Evolutionary conservation across 2,113 vertebrate genomes (phyloP).

Genomic region (Falcunculus frontatus): DNA sequence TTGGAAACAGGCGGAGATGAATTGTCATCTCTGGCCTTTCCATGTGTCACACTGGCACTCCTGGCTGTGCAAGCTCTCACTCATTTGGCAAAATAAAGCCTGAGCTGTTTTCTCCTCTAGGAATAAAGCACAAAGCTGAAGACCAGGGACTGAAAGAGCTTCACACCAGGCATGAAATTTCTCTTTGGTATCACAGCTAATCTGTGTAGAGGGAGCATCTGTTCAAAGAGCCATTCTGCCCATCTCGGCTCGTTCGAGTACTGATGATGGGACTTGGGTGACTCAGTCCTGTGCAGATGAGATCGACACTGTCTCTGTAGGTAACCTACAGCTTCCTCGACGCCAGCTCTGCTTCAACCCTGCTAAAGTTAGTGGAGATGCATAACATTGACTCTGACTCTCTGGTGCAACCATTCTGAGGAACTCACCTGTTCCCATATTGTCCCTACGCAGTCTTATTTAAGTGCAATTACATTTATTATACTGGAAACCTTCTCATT

Average conservation of each 20-base stretch:
- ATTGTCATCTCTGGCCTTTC: not conserved
- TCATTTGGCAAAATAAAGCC: not conserved
- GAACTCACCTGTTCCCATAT: not conserved
- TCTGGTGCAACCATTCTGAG: not conserved
- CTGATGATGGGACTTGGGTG: not conserved
- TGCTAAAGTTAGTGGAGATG: not conserved
- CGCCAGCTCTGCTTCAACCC: not conserved
- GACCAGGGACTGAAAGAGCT: not conserved
- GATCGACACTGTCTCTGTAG: not conserved
- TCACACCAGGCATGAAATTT: not conserved
- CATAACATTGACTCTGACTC: not conserved
- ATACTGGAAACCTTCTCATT: not conserved
- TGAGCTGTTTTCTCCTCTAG: not conserved
- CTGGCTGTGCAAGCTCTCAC: not conserved
- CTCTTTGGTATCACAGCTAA: not conserved
- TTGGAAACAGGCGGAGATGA: not conserved
- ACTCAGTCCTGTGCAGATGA: not conserved
- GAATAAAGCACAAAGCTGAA: conserved; percentile 17
- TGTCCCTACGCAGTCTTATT: not conserved
- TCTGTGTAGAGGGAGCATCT: not conserved
- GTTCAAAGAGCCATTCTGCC: not conserved
- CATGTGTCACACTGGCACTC: not conserved
- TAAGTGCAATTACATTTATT: not conserved
- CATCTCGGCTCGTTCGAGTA: not conserved
- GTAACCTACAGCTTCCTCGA: not conserved